Evolutionary conservation across 2,888 invertebrate genomes (phyloP).

Genomic region (Agrotis exclamationis): DNA sequence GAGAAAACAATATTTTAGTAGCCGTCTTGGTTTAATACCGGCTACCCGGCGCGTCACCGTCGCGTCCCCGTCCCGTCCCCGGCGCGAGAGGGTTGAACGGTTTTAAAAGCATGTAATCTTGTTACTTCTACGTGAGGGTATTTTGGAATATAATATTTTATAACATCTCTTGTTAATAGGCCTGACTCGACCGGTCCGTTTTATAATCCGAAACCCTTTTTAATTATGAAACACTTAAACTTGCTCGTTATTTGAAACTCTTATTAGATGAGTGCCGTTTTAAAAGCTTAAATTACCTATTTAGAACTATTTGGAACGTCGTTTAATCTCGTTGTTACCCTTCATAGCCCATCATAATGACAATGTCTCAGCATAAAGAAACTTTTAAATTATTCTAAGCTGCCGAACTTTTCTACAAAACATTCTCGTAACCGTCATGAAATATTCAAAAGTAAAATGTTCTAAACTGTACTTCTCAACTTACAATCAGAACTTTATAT

Average conservation of each 20-base stretch:
- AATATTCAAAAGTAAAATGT: slow-evolving; percentile 33
- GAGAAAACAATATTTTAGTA: slow-evolving; percentile 59
- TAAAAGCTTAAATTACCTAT: slow-evolving; percentile 3
- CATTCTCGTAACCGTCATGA: slow-evolving; percentile 10
- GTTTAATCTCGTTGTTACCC: slow-evolving; percentile 1
- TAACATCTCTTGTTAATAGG: slow-evolving; percentile 27
- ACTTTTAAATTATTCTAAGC: slow-evolving; percentile 32
- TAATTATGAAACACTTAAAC: slow-evolving; percentile 22
- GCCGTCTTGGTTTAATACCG: slow-evolving; percentile 26
- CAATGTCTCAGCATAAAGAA: slow-evolving; percentile 7
- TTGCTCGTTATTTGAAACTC: background rate
- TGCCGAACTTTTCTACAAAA: slow-evolving; percentile 29
- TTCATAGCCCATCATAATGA: background rate
- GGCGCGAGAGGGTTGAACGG: slow-evolving; percentile 33
- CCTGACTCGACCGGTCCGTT: background rate
- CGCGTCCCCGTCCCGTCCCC: slow-evolving; percentile 1
- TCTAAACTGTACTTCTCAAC: slow-evolving; percentile 17
- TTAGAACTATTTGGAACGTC: slow-evolving; percentile 6
- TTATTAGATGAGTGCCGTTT: slow-evolving; percentile 2
- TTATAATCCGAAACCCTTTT: slow-evolving; percentile 22
- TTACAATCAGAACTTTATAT: slow-evolving; percentile 16
- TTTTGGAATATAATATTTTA: slow-evolving; percentile 32
- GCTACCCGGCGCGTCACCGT: slow-evolving; percentile 6
- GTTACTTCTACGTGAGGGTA: slow-evolving; percentile 17
- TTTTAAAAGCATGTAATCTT: slow-evolving; percentile 44